Base-by-base conservation (phyloP, 2,797 vertebrate genomes). In the Tragelaphus oryx region DNA sequence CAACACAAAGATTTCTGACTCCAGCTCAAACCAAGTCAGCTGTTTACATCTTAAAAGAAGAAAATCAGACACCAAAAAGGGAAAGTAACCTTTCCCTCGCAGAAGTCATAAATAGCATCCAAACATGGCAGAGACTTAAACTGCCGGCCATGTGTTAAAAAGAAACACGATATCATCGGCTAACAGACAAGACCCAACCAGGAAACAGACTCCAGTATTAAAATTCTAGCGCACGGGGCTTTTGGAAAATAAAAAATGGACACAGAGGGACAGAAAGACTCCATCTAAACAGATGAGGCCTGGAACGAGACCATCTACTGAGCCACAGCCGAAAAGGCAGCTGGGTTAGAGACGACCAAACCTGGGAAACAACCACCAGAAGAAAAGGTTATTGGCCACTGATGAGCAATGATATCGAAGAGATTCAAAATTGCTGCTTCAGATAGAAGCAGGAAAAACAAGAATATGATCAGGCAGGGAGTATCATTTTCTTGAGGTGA, bases 121-220 rank as follows among this genome's bases (percentile, higher is more conserved):
- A 97, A 97, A 98, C 88, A 91, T 97, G 97, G 96, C 90, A 87
- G 92, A 97, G 97, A 98, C 88, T 94, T 92, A 97, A 98, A 98
- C 88, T 96, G 48, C 93, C 11, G n/a, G 28, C 48, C 97, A 71
- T 97, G 87, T 96, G 95, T 97, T 87, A 96, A 97, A 96, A 96
- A 95, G 97, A 98, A 98, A 98, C 98, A 97, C 89, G 97, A 98
- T 98, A 98, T 97, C 98, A 98, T 96, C 97, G 85, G 97, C 98
- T 98, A 96, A 96, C 97, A 95, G 97, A 97, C 97, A 97, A 97
- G 96, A 93, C 95, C 96, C 97, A 96, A 98, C 96, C 95, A 98
- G 98, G 98, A 98, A 98, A 98, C 98, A 98, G 98, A 82, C 97
- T 97, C 97, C 92, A 95, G 97, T 97, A 98, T 98, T 98, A 98